phyloP scores from a whole-genome alignment of 2,797 vertebrate species.

The Jordanella pulchra region DNA sequence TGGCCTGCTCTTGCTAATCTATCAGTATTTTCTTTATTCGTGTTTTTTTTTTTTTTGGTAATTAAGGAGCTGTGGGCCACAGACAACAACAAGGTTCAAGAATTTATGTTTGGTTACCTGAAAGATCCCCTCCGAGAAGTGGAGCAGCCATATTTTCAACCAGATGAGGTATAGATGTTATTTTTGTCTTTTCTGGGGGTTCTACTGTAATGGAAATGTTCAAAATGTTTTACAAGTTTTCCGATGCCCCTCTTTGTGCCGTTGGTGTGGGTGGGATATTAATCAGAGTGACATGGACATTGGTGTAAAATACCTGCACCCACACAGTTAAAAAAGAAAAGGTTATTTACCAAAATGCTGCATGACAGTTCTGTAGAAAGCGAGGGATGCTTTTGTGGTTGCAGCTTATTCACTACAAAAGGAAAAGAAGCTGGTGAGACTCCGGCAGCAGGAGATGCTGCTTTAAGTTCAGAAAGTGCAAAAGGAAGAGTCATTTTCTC shows the following conservation, averaged over 20 bases:
- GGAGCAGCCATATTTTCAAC: constrained; percentile 91
- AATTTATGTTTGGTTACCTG: constrained; percentile 94
- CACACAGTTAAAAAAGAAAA: constrained; percentile 50
- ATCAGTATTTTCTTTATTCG: constrained; percentile 17
- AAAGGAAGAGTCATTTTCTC: too few species aligned
- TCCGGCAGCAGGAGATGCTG: constrained; percentile 3
- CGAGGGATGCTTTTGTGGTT: constrained; percentile 51
- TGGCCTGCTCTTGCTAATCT: not conserved
- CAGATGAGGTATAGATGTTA: constrained; percentile 85
- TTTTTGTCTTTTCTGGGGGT: constrained; percentile 5
- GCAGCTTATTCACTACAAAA: constrained; percentile 25
- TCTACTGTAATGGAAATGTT: constrained; percentile 29
- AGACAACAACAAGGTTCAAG: constrained; percentile 88
- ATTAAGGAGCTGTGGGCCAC: constrained; percentile 91
- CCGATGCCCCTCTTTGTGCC: constrained; percentile 12
- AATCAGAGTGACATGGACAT: constrained; percentile 37
- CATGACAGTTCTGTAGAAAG: constrained; percentile 33
- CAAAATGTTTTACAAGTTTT: constrained; percentile 36
- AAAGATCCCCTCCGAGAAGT: constrained; percentile 95
- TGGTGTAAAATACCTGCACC: constrained; percentile 43
- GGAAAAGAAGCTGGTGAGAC: constrained; percentile 17
- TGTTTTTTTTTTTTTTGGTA: constrained; percentile 12
- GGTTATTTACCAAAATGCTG: constrained; percentile 34
- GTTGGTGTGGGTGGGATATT: constrained; percentile 36
- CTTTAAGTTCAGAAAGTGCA: not conserved